Evolutionary conservation across 2,797 vertebrate genomes (phyloP).

Genomic region (Mus minutoides): DNA sequence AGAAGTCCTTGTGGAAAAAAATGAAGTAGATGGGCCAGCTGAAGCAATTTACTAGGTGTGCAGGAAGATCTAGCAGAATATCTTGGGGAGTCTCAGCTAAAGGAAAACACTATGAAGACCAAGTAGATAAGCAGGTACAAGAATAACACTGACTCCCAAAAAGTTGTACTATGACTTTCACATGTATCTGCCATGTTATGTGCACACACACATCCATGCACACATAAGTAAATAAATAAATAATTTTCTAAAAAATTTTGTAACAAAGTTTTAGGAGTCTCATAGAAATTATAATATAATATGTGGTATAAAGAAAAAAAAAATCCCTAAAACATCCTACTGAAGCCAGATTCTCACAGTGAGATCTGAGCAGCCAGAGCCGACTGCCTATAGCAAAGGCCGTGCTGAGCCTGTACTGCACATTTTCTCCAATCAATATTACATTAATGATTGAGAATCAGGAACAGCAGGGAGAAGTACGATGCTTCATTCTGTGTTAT

Average conservation of each 20-base stretch:
- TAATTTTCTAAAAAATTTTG: background rate
- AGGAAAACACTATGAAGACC: background rate
- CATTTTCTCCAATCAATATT: constrained; percentile 63
- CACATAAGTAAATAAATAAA: background rate
- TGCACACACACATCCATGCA: background rate
- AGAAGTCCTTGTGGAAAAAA: constrained; percentile 33
- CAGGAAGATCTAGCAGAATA: constrained; percentile 15
- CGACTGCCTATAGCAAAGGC: constrained; percentile 3
- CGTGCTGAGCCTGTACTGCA: background rate
- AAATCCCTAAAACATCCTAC: constrained; percentile 52
- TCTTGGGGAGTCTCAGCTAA: background rate
- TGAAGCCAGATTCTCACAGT: background rate
- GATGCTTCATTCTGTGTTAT: constrained; percentile 31
- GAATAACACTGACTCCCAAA: background rate
- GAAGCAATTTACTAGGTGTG: constrained; percentile 28
- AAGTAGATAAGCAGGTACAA: background rate
- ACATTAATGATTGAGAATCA: constrained; percentile 62
- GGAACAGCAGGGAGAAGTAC: constrained; percentile 54
- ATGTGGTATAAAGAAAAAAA: constrained; percentile 17
- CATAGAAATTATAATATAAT: background rate
- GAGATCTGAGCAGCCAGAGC: background rate
- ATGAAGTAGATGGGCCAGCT: constrained; percentile 33
- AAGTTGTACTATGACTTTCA: background rate
- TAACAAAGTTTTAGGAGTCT: background rate
- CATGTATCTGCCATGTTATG: background rate